Conservation (phyloP, 2,888 invertebrate genomes). For the Lepidocyrtoides sp. region DNA sequence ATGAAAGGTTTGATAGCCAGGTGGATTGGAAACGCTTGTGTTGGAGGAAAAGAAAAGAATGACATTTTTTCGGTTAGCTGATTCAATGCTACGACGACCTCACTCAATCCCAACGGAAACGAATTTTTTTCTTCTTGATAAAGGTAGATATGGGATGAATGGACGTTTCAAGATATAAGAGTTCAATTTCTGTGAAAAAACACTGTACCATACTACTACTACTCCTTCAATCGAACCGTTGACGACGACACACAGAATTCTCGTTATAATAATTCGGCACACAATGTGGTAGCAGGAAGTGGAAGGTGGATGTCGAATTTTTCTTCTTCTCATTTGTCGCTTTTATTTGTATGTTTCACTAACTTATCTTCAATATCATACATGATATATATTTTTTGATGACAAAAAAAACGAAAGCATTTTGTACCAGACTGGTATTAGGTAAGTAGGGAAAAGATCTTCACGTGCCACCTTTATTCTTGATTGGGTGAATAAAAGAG, state of each 20-base stretch:
- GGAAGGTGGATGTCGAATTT: too few relatives aligned
- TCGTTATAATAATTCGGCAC: constrained; percentile 29
- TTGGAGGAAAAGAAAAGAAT: constrained; percentile 8
- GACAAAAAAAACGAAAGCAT: constrained; percentile 51
- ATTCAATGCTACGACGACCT: constrained; percentile 51
- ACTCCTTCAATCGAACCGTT: too few relatives aligned
- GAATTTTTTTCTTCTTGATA: constrained; percentile 51
- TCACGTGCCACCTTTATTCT: constrained; percentile 65
- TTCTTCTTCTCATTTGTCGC: neutral
- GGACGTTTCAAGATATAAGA: constrained; percentile 8
- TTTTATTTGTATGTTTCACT: neutral
- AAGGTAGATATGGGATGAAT: constrained; percentile 9
- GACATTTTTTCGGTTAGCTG: constrained; percentile 65
- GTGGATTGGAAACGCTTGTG: constrained; percentile 58
- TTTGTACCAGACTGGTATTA: constrained; percentile 3
- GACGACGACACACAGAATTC: neutral
- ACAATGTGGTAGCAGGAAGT: constrained; percentile 6
- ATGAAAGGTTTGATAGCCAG: constrained; percentile 76
- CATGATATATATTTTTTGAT: constrained; percentile 41
- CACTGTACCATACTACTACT: neutral
- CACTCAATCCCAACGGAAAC: constrained; percentile 30
- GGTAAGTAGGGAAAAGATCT: constrained; percentile 49
- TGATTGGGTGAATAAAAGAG: constrained; percentile 59
- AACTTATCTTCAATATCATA: neutral
- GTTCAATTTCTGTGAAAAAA: constrained; percentile 57